Conservation (phyloP, 2,888 invertebrate genomes). For the Himalopsyche anomala region DNA sequence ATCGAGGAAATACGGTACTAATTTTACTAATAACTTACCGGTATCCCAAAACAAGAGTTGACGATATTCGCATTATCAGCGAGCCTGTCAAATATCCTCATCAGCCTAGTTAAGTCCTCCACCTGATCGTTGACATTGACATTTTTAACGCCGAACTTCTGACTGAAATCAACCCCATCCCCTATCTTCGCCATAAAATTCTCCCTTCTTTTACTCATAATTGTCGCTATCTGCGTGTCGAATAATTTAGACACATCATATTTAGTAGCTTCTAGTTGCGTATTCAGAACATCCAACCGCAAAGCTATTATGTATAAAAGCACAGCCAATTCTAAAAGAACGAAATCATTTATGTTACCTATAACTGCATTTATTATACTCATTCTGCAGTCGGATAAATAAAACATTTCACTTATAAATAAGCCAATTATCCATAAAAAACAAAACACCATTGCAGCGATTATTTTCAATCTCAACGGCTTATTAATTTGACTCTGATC, state of each 20-base stretch:
- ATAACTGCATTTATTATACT: not conserved
- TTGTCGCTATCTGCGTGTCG: constrained; percentile 52
- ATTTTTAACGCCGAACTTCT: constrained; percentile 47
- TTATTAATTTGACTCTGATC: constrained; percentile 51
- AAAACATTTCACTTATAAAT: constrained; percentile 38
- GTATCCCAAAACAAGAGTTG: constrained; percentile 65
- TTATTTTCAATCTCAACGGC: constrained; percentile 49
- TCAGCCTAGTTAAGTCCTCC: constrained; percentile 61
- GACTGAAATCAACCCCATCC: constrained; percentile 19
- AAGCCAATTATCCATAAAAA: not conserved
- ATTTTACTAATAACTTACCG: constrained; percentile 48
- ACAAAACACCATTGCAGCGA: not conserved
- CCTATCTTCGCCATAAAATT: constrained; percentile 48
- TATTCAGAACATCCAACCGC: constrained; percentile 59
- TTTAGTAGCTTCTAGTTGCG: constrained; percentile 60
- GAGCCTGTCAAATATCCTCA: constrained; percentile 62
- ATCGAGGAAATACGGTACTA: no score
- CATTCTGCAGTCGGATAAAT: not conserved
- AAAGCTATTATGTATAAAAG: constrained; percentile 55
- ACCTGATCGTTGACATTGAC: constrained; percentile 52
- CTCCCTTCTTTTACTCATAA: constrained; percentile 53
- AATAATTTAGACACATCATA: constrained; percentile 61
- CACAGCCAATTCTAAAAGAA: constrained; percentile 56
- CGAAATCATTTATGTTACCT: constrained; percentile 59
- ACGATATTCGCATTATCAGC: constrained; percentile 64